phyloP scores from a whole-genome alignment of 1,140 invertebrate genomes.

The Oedothorax gibbosus region DNA sequence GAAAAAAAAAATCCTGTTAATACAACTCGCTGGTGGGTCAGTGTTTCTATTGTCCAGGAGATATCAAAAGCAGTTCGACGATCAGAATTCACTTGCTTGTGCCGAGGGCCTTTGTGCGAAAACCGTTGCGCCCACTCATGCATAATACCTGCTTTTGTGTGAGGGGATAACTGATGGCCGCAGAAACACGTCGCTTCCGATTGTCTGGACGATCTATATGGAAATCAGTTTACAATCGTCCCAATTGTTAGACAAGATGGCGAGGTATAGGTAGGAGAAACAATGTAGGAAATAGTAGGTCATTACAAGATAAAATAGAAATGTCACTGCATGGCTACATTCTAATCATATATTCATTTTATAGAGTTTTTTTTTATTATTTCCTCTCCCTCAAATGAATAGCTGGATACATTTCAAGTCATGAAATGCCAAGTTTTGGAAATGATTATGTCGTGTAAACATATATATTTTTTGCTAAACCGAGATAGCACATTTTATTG shows the following conservation, averaged over 20 bases:
- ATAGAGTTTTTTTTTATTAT: background rate
- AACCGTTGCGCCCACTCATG: slow-evolving; percentile 17
- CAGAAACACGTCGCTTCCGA: slow-evolving; percentile 17
- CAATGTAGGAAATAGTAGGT: background rate
- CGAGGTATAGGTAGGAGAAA: background rate
- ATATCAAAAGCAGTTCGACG: slow-evolving; percentile 5
- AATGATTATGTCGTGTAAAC: no score
- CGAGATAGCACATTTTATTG: no score
- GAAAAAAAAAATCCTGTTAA: slow-evolving; percentile 29
- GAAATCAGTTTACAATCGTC: slow-evolving; percentile 13
- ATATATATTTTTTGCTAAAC: no score
- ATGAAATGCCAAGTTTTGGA: no score
- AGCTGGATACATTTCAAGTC: no score
- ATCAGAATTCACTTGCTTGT: background rate
- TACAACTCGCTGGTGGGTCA: slow-evolving; percentile 12
- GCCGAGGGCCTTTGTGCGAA: background rate
- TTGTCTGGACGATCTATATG: slow-evolving; percentile 12
- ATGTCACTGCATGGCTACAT: background rate
- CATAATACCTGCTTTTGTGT: slow-evolving; percentile 11
- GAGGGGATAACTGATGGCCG: slow-evolving; percentile 11
- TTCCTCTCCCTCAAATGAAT: no score
- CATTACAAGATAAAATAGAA: background rate
- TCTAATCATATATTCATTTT: background rate
- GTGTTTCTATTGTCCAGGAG: slow-evolving; percentile 21
- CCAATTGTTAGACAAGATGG: slow-evolving; percentile 2